Evolutionary conservation across 2,113 vertebrate species (phyloP), one percentile per base, ranked within the genome.

Genomic region (Podarcis muralis): DNA sequence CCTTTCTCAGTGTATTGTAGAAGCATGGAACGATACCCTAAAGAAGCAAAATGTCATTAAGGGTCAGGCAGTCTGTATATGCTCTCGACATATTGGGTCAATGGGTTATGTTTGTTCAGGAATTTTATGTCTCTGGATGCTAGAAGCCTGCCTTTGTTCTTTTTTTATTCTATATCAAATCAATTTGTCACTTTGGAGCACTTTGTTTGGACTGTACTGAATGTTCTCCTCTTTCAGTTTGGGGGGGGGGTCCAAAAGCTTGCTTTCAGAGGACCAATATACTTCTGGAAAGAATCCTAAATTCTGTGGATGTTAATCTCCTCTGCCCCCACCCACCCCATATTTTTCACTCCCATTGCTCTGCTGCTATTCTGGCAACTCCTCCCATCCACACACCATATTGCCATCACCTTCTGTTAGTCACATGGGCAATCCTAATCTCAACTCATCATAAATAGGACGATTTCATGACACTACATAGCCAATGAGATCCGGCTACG

Each of bases 161-260:
- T 88, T 87, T 62, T 48, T 83, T 57, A 0, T 4, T 90, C 80
- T 92, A 30, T 87, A 87, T 79, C 20, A 3, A 77, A 53, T 72
- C 74, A 35, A 7, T 78, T 0, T 6, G 0, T 5, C 18, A 81
- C 37, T 9, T 91, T 80, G 65, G 1, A 0, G 30, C 81, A 68
- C 3, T 85, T 37, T 30, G 65, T 22, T 71, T 35, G n/a, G 20
- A 8, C 43, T 27, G 23, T 23, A 30, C 20, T 77, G 15, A 13
- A 85, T 85, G 53, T 62, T 16, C n/a, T 74, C 13, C 11, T 91
- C 69, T 74, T 88, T 66, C 20, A 25, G n/a, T 22, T 48, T 11
- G 4, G 8, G 76, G 12, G 1, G 27, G 12, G 2, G 77, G n/a
- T n/a, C n/a, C 68, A 69, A 69, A 69, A 69, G 68, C 23, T 6